Evolutionary conservation across 2,888 invertebrate genomes (phyloP).

Genomic region (Diaprepes abbreviatus): DNA sequence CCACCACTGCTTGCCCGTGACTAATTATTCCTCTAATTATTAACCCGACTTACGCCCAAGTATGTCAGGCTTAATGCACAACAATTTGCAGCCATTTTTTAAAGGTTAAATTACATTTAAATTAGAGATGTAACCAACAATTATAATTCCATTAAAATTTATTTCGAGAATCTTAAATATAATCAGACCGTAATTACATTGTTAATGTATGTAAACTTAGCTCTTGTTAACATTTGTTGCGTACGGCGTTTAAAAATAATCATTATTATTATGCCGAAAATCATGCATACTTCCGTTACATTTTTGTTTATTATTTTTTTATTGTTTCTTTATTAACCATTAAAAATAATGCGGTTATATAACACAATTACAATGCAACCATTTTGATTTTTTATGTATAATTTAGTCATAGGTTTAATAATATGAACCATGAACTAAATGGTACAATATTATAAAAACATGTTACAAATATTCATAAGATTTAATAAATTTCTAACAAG

Average conservation of each 20-base stretch:
- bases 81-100: slow-evolving; percentile 38
- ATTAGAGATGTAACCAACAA: slow-evolving; percentile 44
- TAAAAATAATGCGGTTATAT: no score
- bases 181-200: slow-evolving; percentile 42
- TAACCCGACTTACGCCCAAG: slow-evolving; percentile 9
- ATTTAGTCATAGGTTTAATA: no score
- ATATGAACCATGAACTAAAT: no score
- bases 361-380: no score
- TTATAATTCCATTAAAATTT: slow-evolving; percentile 49
- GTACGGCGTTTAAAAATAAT: not conserved
- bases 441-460: no score
- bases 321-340: no score
- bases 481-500: no score
- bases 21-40: slow-evolving; percentile 19
- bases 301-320: not conserved
- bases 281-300: not conserved
- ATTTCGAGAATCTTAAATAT: slow-evolving; percentile 35
- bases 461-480: no score
- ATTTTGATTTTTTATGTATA: no score
- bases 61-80: slow-evolving; percentile 3
- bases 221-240: slow-evolving; percentile 26
- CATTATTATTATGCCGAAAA: not conserved
- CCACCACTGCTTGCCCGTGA: slow-evolving; percentile 1
- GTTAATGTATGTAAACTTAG: slow-evolving; percentile 48
- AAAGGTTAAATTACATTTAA: slow-evolving; percentile 48